These are phyloP conservation scores for Neosilurus hyrtlii DNA, from an alignment of 2,797 vertebrate species.

Conservation along the genomic window DNA sequence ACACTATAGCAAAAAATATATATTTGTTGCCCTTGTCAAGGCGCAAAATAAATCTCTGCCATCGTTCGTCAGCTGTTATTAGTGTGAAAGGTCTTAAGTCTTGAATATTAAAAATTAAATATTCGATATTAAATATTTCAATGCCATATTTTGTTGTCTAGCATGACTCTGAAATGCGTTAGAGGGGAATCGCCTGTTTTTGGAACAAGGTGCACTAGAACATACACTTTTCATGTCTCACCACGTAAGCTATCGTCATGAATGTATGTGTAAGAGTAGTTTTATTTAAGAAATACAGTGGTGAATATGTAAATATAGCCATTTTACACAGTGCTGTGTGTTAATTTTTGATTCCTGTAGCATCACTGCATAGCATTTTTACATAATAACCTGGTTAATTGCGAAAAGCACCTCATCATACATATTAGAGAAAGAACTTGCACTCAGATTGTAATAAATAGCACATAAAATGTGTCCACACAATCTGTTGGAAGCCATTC, in stretches of 20 bases:
- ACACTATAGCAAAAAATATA: no score
- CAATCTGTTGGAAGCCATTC: slow-evolving; percentile 28
- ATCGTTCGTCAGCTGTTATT: no score
- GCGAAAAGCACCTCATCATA: slow-evolving; percentile 17
- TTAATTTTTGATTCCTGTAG: background rate
- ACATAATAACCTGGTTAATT: slow-evolving; percentile 30
- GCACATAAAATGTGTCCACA: slow-evolving; percentile 11
- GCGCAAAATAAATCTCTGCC: no score
- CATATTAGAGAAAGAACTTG: slow-evolving; percentile 26
- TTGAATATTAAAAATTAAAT: no score
- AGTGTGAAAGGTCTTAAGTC: no score
- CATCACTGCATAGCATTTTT: slow-evolving; percentile 27
- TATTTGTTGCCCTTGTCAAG: no score
- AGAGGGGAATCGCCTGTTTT: background rate
- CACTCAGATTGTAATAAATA: slow-evolving; percentile 25
- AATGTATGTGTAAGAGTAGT: background rate
- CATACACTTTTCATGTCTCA: background rate
- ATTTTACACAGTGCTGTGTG: background rate
- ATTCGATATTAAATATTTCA: no score
- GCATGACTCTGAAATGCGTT: no score
- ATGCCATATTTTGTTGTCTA: no score
- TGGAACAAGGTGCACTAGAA: background rate
- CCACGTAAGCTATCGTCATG: background rate
- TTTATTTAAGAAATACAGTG: background rate
- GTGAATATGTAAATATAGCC: background rate